Conservation (phyloP, 1,140 invertebrate genomes). For the Druon quercuslanigerum region DNA sequence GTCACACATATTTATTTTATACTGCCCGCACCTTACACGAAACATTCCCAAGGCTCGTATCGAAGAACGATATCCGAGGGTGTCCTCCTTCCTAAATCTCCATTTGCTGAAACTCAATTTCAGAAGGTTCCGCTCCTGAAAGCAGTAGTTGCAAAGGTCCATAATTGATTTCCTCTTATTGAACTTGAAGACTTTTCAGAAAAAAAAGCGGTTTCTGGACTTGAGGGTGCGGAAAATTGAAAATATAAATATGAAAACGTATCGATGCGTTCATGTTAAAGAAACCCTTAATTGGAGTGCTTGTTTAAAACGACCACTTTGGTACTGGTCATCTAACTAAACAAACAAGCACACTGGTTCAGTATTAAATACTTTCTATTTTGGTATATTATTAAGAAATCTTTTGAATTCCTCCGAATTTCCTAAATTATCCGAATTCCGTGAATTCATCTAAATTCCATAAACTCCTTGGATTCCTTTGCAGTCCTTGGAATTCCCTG, state of each 20-base stretch:
- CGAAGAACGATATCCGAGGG: slow-evolving; percentile 37
- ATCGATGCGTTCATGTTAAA: too few relatives aligned
- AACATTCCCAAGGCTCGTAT: slow-evolving; percentile 51
- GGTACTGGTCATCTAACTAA: too few relatives aligned
- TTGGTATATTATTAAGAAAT: too few relatives aligned
- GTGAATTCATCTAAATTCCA: too few relatives aligned
- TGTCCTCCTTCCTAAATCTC: slow-evolving; percentile 22
- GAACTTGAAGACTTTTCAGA: background rate
- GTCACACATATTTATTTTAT: slow-evolving; percentile 66
- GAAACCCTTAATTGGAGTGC: too few relatives aligned
- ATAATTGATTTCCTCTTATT: slow-evolving; percentile 9
- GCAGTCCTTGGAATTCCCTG: too few relatives aligned
- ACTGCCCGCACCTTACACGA: slow-evolving; percentile 47
- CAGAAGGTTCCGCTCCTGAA: slow-evolving; percentile 1
- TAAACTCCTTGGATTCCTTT: too few relatives aligned
- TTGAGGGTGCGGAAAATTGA: background rate
- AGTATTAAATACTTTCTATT: too few relatives aligned
- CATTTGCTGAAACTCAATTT: slow-evolving; percentile 18
- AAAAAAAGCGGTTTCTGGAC: slow-evolving; percentile 36
- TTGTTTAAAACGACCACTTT: too few relatives aligned
- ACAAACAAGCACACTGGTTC: too few relatives aligned
- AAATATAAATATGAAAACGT: background rate
- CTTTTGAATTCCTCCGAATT: too few relatives aligned
- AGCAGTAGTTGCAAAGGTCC: background rate
- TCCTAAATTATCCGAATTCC: too few relatives aligned